A percentile compares a stretch with the other conserved stretches of the same genome.
Evolutionary conservation across 2,113 vertebrate genomes (phyloP).

Genomic region (Cyanoramphus novaezelandiae): DNA sequence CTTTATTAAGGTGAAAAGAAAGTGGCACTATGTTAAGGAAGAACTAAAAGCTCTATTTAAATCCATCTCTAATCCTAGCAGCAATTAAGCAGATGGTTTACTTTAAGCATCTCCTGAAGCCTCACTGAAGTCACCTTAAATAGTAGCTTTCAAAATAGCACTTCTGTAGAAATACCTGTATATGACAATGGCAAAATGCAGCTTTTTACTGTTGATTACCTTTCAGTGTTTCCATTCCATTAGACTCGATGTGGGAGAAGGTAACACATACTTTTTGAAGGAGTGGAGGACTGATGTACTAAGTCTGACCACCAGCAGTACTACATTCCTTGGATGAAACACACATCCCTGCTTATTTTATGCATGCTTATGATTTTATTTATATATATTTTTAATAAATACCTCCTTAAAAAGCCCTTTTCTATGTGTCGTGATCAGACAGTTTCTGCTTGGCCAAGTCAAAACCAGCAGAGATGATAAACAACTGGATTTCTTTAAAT

Average conservation of each 20-base stretch:
- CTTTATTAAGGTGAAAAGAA: not conserved
- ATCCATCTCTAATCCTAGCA: not conserved
- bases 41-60: not conserved
- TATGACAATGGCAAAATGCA: not conserved
- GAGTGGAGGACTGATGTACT: not conserved
- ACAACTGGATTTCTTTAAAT: not conserved
- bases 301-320: not conserved
- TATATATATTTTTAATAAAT: not conserved
- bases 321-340: not conserved
- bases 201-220: not conserved
- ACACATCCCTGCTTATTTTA: not conserved
- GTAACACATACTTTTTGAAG: not conserved
- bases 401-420: not conserved
- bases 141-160: not conserved
- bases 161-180: not conserved
- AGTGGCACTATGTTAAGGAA: not conserved
- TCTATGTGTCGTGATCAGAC: not conserved
- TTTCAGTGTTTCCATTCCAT: not conserved
- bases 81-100: conserved; percentile 41
- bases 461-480: not conserved
- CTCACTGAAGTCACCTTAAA: not conserved
- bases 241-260: not conserved
- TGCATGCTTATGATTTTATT: not conserved
- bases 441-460: not conserved
- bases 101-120: conserved; percentile 12